Base-by-base conservation (phyloP, 2,797 vertebrate species). In the Intellagama lesueurii region DNA sequence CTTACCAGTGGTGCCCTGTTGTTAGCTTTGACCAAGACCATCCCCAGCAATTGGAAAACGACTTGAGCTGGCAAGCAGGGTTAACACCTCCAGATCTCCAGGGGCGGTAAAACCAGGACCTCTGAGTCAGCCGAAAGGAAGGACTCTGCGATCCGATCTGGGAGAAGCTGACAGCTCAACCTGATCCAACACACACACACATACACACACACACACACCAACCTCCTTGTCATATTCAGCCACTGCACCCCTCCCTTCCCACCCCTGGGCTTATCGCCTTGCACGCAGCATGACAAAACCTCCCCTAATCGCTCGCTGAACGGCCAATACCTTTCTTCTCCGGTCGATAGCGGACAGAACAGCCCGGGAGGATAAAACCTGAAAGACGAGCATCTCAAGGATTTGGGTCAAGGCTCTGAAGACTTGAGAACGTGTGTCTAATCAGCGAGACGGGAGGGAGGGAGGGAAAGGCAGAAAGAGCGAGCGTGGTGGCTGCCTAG, bases 51-150 rank as follows among this genome's bases (percentile, higher is more conserved):
- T 89, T 4, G 83, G 89, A 87, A 17, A 73, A 72, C 88, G 86
- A 80, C 90, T 85, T 12, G 35, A 72, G 90, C 87, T 77, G 17
- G 68, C 93, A 89, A 95, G 94, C 97, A 97, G 97, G 97, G 97
- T 97, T 96, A 96, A 70, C 2, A 80, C 52, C 94, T 91, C 96
- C 93, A 93, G 89, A 94, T 93, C 95, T 24, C 93, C 96, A 91
- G 83, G 1, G 92, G 87, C 94, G 86, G 93, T 97, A 98, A 98
- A 95, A 96, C 97, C 91, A 49, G 94, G 96, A 94, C 89, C 95
- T 93, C 98, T 98, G 98, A 98, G 97, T 98, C 98, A 98, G 98
- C 98, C 87, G 94, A 44, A 93, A 7, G 86, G 35, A 40, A 73
- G 85, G 88, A 56, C 72, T 56, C 52, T 85, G 5, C 77, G 82